Evolutionary conservation across 2,888 invertebrate genomes (phyloP).

Genomic region (Diaprepes abbreviatus): DNA sequence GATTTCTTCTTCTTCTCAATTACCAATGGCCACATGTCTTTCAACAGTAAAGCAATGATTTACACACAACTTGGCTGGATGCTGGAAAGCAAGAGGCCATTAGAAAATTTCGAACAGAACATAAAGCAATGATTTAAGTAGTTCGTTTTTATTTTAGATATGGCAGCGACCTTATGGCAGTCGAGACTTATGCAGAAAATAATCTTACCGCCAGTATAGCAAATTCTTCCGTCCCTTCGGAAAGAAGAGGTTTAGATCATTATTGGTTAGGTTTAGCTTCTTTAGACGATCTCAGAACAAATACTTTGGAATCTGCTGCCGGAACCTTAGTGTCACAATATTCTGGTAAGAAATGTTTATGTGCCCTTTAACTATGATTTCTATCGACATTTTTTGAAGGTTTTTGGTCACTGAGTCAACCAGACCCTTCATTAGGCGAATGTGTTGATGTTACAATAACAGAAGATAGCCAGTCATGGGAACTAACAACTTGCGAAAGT

Average conservation of each 20-base stretch:
- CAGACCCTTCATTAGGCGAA: conserved; percentile 88
- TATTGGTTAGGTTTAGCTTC: conserved; percentile 94
- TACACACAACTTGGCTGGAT: no score
- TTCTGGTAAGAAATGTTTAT: conserved; percentile 81
- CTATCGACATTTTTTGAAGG: conserved; percentile 66
- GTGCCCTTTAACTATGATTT: no score
- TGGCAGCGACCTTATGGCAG: conserved; percentile 93
- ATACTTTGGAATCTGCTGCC: conserved; percentile 94
- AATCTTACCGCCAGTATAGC: conserved; percentile 90
- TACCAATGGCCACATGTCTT: no score
- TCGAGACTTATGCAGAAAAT: conserved; percentile 92
- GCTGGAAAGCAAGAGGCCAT: no score
- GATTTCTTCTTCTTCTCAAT: no score
- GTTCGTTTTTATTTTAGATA: conserved; percentile 81
- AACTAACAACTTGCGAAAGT: conserved; percentile 93
- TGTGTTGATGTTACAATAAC: conserved; percentile 86
- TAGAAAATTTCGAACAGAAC: no score
- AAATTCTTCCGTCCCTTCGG: conserved; percentile 73
- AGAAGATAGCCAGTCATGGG: conserved; percentile 89
- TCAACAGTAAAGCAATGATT: no score
- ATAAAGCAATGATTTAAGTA: no score
- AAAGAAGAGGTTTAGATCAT: conserved; percentile 77
- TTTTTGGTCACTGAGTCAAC: conserved; percentile 93
- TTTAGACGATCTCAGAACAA: conserved; percentile 91
- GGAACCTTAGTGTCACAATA: conserved; percentile 93